A percentile compares a stretch with the other conserved stretches of the same genome.
Evolutionary conservation across 2,797 vertebrate species (phyloP).

Genomic region (Microhierax caerulescens): DNA sequence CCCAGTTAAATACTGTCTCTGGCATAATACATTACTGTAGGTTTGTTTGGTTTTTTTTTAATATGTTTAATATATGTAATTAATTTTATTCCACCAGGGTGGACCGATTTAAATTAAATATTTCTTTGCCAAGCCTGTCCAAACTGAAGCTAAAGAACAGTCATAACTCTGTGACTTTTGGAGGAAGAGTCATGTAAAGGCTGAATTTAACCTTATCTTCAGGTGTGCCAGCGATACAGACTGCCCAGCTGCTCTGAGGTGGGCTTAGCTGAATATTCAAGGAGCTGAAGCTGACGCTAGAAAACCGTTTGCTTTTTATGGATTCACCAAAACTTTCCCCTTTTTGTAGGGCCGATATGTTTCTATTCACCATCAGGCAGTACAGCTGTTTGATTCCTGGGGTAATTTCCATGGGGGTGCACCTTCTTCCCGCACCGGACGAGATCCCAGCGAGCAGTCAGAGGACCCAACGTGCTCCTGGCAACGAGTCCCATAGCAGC

Average conservation of each 20-base stretch:
- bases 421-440: accelerated
- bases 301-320: not conserved
- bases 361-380: not conserved
- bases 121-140: not conserved
- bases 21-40: not conserved
- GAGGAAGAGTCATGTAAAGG: not conserved
- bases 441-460: not conserved
- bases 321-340: not conserved
- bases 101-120: not conserved
- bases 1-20: not conserved
- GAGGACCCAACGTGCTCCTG: accelerated
- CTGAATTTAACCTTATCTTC: not conserved
- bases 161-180: not conserved
- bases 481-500: not conserved
- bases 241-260: not conserved
- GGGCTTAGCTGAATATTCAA: not conserved
- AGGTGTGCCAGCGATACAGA: accelerated
- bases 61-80: not conserved
- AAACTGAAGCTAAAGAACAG: not conserved
- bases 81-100: not conserved
- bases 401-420: not conserved
- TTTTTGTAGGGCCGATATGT: not conserved
- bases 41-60: not conserved
- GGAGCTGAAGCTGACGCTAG: not conserved
- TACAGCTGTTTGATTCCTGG: not conserved